Evolutionary conservation across 2,797 vertebrate genomes (phyloP).

Genomic region (Typhlichthys eigenmanni): DNA sequence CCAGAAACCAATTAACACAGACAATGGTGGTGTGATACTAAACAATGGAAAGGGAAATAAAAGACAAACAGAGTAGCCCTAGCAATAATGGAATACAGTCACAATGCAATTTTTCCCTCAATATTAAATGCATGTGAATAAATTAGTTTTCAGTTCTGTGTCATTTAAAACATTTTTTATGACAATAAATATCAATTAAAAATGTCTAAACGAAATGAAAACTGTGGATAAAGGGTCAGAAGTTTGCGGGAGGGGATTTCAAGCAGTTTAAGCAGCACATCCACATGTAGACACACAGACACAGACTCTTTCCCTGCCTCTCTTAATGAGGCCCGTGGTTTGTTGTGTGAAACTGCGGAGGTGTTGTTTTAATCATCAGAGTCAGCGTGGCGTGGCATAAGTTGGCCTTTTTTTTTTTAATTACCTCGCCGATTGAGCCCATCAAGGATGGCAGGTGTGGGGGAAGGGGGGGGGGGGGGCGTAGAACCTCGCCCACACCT

Average conservation of each 20-base stretch:
- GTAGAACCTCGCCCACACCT: constrained; percentile 55
- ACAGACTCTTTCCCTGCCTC: neutral
- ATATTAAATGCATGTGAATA: constrained; percentile 20
- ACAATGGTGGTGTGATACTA: constrained; percentile 38
- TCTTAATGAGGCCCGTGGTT: constrained; percentile 62
- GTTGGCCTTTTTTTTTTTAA: constrained; percentile 72
- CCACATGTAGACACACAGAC: neutral
- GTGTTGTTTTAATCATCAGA: constrained; percentile 76
- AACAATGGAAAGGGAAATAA: constrained; percentile 19
- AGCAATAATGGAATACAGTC: constrained; percentile 10
- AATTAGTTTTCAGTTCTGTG: constrained; percentile 18
- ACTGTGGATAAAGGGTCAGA: constrained; percentile 4
- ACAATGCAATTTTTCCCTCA: constrained; percentile 2
- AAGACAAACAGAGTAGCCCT: neutral
- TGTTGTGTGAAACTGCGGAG: constrained; percentile 69
- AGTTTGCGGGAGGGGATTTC: constrained; percentile 1
- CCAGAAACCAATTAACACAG: constrained; percentile 46
- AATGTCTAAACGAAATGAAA: constrained; percentile 23
- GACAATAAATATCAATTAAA: too few relatives aligned
- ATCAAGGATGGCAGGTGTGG: constrained; percentile 60
- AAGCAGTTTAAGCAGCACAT: constrained; percentile 6
- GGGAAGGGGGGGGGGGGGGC: too few relatives aligned
- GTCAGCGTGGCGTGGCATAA: constrained; percentile 71
- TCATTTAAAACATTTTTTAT: neutral
- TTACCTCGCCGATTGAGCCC: constrained; percentile 72